Conservation (phyloP, 2,888 invertebrate species). For the Lithophane leautieri region DNA sequence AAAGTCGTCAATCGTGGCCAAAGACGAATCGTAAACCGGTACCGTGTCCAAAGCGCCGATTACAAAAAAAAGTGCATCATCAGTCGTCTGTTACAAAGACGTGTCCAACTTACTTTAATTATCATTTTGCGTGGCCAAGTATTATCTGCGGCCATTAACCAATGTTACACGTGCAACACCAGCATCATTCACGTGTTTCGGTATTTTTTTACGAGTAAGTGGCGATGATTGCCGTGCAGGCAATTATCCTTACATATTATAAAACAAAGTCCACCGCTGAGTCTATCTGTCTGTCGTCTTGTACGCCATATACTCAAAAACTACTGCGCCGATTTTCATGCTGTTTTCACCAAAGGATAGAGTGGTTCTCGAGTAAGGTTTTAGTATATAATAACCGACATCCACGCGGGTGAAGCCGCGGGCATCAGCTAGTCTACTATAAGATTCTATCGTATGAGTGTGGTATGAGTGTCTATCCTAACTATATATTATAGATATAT, state of each 20-base stretch:
- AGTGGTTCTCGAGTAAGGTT: no score
- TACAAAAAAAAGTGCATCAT: slow-evolving; percentile 30
- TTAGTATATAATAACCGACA: no score
- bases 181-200: slow-evolving; percentile 56
- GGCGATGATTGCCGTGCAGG: slow-evolving; percentile 50
- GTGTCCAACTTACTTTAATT: slow-evolving; percentile 48
- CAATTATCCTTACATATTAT: no score
- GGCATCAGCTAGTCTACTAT: no score
- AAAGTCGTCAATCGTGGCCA: neutral
- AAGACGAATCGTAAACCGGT: slow-evolving; percentile 14
- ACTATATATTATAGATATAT: no score
- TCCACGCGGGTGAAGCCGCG: no score
- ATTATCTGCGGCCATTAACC: slow-evolving; percentile 20
- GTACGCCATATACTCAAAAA: no score
- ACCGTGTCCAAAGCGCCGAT: slow-evolving; percentile 14
- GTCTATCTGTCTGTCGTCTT: no score
- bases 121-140: slow-evolving; percentile 39
- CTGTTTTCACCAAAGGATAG: no score
- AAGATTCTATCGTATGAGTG: slow-evolving; percentile 26
- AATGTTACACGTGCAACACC: slow-evolving; percentile 49
- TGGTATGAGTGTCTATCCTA: slow-evolving; percentile 6
- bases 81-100: slow-evolving; percentile 18
- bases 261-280: no score
- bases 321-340: no score
- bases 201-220: slow-evolving; percentile 39